Conservation (phyloP, 35 echinoderm and acorn worm genomes). For the Chiridota heheva region DNA sequence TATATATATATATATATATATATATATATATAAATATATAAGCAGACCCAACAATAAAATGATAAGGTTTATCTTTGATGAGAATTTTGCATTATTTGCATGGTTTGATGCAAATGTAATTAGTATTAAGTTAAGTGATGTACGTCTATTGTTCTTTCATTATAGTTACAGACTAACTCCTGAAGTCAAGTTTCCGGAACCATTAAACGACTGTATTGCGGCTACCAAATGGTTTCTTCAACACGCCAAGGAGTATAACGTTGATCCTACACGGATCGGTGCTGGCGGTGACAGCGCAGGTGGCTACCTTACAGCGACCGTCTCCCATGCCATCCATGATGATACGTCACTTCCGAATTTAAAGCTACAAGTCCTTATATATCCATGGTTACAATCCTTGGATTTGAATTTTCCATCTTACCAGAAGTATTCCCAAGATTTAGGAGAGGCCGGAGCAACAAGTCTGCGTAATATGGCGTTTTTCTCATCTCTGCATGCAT, state of each 20-base stretch:
- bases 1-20: too few species aligned
- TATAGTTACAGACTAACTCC: conserved; percentile 41
- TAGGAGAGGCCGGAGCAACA: not conserved
- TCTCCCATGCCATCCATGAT: conserved; percentile 31
- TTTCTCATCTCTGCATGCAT: not conserved
- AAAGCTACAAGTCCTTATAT: conserved; percentile 40
- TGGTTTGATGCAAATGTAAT: too few species aligned
- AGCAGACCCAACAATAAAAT: too few species aligned
- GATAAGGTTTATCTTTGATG: too few species aligned
- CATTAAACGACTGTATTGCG: conserved; percentile 20
- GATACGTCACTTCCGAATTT: conserved; percentile 38
- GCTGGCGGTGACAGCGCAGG: conserved; percentile 54
- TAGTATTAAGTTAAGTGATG: too few species aligned
- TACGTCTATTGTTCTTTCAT: not conserved
- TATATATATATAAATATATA: too few species aligned
- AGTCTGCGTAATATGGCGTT: not conserved
- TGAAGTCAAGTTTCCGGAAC: conserved; percentile 23
- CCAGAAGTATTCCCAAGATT: conserved; percentile 17
- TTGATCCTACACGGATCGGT: conserved; percentile 12
- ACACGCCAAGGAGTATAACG: conserved; percentile 27
- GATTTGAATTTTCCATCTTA: conserved; percentile 21
- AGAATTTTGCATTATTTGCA: too few species aligned
- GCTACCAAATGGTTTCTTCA: conserved; percentile 51
- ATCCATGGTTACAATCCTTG: conserved; percentile 36
- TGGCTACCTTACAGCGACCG: conserved; percentile 15